Conservation (phyloP, 2,113 vertebrate genomes). For the Brachyhypopomus gauderio region DNA sequence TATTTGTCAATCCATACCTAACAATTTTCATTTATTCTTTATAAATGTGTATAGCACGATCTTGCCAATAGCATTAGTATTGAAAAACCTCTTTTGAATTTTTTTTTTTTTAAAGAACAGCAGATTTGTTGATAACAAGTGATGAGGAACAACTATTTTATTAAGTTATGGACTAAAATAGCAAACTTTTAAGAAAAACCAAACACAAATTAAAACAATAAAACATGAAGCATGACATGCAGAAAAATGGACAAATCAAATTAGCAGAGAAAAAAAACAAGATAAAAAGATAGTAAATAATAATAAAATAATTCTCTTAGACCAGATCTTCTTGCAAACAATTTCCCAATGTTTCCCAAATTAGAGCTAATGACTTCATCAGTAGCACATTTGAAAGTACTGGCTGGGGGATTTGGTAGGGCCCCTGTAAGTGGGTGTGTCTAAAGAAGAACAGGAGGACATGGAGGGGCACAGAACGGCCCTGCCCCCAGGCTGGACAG, state of each 20-base stretch:
- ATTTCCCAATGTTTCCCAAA: background rate
- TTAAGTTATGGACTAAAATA: no score
- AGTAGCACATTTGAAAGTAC: conserved; percentile 80
- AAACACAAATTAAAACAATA: background rate
- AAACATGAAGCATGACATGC: conserved; percentile 26
- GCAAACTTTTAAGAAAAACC: background rate
- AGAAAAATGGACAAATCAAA: conserved; percentile 44
- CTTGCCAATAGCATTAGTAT: no score
- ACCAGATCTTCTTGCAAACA: conserved; percentile 2
- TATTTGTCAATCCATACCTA: no score
- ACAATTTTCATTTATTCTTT: no score
- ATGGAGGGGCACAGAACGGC: conserved; percentile 73
- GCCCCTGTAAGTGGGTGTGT: conserved; percentile 78
- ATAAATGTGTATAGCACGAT: no score
- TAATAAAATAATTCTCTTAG: background rate
- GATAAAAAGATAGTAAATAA: conserved; percentile 29
- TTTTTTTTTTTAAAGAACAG: no score
- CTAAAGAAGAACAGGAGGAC: conserved; percentile 67
- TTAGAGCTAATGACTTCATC: conserved; percentile 36
- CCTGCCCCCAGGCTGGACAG: conserved; percentile 60
- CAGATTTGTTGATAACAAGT: no score
- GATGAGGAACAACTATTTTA: no score
- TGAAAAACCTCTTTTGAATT: no score
- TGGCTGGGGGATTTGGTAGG: conserved; percentile 79
- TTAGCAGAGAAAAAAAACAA: conserved; percentile 34